Percentiles rank a stretch among this genome's conserved stretches.
Conservation (phyloP, 2,888 invertebrate genomes). For the Biston betularia region DNA sequence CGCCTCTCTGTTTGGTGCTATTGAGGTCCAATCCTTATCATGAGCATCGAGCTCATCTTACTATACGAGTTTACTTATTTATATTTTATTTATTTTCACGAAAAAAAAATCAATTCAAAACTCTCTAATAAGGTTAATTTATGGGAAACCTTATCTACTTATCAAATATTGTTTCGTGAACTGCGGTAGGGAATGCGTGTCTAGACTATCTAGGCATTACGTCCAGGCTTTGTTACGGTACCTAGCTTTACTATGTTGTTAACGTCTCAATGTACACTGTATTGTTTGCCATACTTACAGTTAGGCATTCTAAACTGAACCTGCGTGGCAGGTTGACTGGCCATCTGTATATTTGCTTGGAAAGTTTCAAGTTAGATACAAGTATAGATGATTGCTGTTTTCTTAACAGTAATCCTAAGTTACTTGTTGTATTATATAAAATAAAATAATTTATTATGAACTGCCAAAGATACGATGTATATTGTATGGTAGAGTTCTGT, state of each 20-base stretch:
- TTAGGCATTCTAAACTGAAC: constrained; percentile 36
- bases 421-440: background rate
- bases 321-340: constrained; percentile 16
- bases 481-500: too few species aligned
- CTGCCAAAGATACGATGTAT: too few species aligned
- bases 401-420: background rate
- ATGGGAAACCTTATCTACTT: background rate
- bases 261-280: constrained; percentile 20
- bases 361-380: background rate
- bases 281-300: constrained; percentile 37
- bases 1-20: too few species aligned
- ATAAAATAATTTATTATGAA: background rate
- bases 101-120: too few species aligned
- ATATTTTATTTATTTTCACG: too few species aligned
- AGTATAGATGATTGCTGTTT: background rate
- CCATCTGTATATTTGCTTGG: constrained; percentile 10
- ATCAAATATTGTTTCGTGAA: background rate
- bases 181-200: constrained; percentile 44
- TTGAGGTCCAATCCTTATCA: too few species aligned
- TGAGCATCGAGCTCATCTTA: too few species aligned
- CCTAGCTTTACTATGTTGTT: constrained; percentile 36
- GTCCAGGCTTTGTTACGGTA: constrained; percentile 38
- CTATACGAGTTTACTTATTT: too few species aligned
- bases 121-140: too few species aligned
- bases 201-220: constrained; percentile 44